Evolutionary conservation across 2,888 invertebrate species (phyloP).

Genomic region (Nomada flava): DNA sequence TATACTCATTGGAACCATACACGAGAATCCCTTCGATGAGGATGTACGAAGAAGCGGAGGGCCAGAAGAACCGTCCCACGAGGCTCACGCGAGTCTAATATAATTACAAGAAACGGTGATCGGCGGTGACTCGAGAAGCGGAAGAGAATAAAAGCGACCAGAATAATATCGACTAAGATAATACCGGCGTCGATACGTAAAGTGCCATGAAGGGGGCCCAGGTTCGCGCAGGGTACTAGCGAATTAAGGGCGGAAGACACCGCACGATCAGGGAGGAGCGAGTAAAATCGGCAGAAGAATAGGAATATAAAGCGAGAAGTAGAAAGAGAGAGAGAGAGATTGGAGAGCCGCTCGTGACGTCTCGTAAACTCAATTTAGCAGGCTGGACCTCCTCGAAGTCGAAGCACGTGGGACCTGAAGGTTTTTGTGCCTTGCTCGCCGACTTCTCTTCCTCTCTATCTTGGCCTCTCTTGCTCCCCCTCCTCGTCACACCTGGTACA

Average conservation of each 20-base stretch:
- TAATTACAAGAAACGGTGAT: slow-evolving; percentile 44
- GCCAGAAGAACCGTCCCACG: too few species aligned
- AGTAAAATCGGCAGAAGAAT: slow-evolving; percentile 48
- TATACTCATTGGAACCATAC: too few species aligned
- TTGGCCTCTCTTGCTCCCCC: background rate
- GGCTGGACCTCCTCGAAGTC: slow-evolving; percentile 77
- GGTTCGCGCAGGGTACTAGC: slow-evolving; percentile 46
- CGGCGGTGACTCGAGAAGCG: slow-evolving; percentile 50
- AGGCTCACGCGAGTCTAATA: slow-evolving; percentile 24
- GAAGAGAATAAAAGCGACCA: slow-evolving; percentile 54
- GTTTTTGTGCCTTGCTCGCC: slow-evolving; percentile 20
- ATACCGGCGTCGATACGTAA: slow-evolving; percentile 63
- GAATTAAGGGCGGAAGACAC: slow-evolving; percentile 63
- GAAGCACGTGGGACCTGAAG: slow-evolving; percentile 71
- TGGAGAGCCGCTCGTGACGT: slow-evolving; percentile 60
- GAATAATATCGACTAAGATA: slow-evolving; percentile 70
- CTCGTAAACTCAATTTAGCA: slow-evolving; percentile 83
- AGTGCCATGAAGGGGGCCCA: slow-evolving; percentile 55
- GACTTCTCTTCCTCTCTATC: slow-evolving; percentile 37
- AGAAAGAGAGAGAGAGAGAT: slow-evolving; percentile 24
- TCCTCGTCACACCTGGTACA: slow-evolving; percentile 11
- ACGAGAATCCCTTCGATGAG: too few species aligned
- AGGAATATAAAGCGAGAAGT: slow-evolving; percentile 49
- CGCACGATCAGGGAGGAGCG: slow-evolving; percentile 24
- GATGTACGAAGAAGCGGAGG: too few species aligned